Base-by-base conservation (phyloP, 2,797 vertebrate genomes). In the Hydrocynus forskahlii region DNA sequence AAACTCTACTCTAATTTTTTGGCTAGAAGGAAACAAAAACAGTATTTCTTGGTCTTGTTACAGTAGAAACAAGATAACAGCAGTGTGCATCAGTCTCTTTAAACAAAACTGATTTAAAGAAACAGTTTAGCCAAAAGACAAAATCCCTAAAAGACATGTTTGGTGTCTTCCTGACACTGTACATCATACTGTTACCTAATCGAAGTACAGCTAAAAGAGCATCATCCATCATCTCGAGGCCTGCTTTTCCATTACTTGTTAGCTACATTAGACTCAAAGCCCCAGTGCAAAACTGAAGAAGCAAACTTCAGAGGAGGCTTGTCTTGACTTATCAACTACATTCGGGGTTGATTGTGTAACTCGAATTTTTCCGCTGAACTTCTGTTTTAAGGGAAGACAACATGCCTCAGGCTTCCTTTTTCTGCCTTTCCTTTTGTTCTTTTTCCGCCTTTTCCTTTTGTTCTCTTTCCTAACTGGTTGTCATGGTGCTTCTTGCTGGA, bases 401-500 rank as follows among this genome's bases (percentile, higher is more conserved):
- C 4, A 7, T 64, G 25, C 35, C n/a, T 16, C 14, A 74, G 23
- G 35, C 55, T 59, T 19, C 21, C 29, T 29, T 29, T 54, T 79
- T 40, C 21, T 6, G 43, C 59, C 35, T 63, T 29, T 16, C 38
- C 16, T 43, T 77, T 29, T 38, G 43, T 69, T 67, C 38, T 43
- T 67, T 43, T 38, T 35, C 29, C 16, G 43, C 59, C 35, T 63
- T 29, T 29, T 16, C 38, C 16, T 43, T 77, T 29, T 38, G 43
- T 69, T 67, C 38, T 43, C 45, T 43, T 38, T 35, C 29, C 16
- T 8, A 19, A 66, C 63, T n/a, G 64, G 91, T 94, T 92, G 87
- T 93, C 87, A 93, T 90, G 89, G 91, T 63, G 93, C 89, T 89
- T 87, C 89, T 89, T 87, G 87, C 85, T 89, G 89, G 88, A 92